Evolutionary conservation across 2,797 vertebrate species (phyloP), one percentile per base, ranked within the genome.

Genomic region (Agapornis canus): DNA sequence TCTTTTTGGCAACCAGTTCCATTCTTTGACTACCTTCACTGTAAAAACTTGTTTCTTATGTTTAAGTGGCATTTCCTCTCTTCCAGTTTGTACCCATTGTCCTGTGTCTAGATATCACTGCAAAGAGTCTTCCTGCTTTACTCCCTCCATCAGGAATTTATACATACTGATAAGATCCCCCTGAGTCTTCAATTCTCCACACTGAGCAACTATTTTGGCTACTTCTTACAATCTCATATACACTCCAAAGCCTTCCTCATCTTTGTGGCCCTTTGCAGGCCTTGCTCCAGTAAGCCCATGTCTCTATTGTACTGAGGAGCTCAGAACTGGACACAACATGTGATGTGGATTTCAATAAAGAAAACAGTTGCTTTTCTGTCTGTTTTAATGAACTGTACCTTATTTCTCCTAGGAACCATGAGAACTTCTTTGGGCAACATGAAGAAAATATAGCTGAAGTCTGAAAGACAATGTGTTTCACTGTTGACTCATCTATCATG

Each of bases 381-480:
- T 76, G 9, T 70, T 94, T 82, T 65, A 68, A 87, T 93, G 71
- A 73, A 64, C 49, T 60, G 43, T 57, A 73, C 27, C 11, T 92
- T 57, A 63, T 88, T 94, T 96, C 84, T 92, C 68, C 10, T 65
- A 39, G 43, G 82, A 91, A 79, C 84, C 80, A 45, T n/a, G 31
- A 90, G 43, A 65, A 69, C 63, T 40, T 84, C 60, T 85, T 76
- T 68, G 37, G 48, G 68, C 37, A 68, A 49, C 23, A 65, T 23
- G 43, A 79, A 89, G 15, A 63, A 65, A 89, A 81, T 52, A 45
- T 51, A 93, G 51, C 35, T 89, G 32, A 60, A 79, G 43, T 85
- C 61, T 94, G 84, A 60, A 91, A 81, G 84, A 68, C 32, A 20
- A 8, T 11, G 3, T 43, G 90, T 93, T 85, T 82, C 66, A 51